These are phyloP conservation scores for Formicarius rufipectus DNA, from an alignment of 2,113 vertebrate species.

Conservation along the genomic window DNA sequence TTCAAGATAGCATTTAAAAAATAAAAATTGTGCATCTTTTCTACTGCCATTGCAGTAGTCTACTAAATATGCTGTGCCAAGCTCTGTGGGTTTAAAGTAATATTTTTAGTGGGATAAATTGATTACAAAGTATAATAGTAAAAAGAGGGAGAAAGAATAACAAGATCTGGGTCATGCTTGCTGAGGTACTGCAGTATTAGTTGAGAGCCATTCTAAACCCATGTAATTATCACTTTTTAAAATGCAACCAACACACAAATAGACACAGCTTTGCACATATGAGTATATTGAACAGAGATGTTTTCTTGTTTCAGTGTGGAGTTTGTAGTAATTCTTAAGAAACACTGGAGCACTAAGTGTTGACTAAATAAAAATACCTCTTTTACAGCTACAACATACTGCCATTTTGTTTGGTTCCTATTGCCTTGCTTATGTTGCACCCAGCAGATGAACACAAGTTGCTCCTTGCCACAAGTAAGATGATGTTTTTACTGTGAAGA, in stretches of 20 bases:
- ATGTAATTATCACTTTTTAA: not conserved
- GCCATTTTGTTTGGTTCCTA: not conserved
- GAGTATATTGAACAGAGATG: not conserved
- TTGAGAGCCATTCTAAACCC: not conserved
- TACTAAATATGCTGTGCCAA: not conserved
- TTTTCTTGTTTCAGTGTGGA: not conserved
- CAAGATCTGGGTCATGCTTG: not conserved
- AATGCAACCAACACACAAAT: not conserved
- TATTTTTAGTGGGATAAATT: not conserved
- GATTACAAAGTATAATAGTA: not conserved
- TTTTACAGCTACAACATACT: not conserved
- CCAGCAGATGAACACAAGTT: not conserved
- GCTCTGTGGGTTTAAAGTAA: not conserved
- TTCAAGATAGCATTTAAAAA: no score
- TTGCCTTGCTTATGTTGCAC: not conserved
- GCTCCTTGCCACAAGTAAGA: not conserved
- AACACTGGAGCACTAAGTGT: not conserved
- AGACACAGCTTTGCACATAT: not conserved
- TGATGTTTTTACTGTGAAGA: not conserved
- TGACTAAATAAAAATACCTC: not conserved
- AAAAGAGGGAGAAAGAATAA: not conserved
- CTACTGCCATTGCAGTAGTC: not conserved
- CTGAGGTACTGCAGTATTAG: not conserved
- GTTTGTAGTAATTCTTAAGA: not conserved
- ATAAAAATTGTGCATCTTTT: no score